A percentile compares a stretch with the other conserved stretches of the same genome.
Evolutionary conservation across 1,140 invertebrate species (phyloP).

Genomic region (Drosophila pandora): DNA sequence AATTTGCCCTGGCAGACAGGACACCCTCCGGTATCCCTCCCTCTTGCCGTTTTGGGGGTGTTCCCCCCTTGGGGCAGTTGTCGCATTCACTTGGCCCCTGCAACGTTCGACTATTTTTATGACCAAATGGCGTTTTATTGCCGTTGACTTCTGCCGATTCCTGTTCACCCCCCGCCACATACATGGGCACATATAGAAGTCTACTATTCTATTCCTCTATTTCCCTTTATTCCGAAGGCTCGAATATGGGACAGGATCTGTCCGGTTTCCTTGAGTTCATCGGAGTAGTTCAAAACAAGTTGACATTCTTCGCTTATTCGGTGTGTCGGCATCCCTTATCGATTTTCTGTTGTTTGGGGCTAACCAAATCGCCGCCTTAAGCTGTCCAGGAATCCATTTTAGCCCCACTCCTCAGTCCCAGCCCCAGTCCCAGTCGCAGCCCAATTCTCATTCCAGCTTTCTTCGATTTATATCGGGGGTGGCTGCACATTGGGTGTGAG

Average conservation of each 20-base stretch:
- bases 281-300: conserved; percentile 75
- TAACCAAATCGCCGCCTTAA: conserved; percentile 76
- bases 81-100: conserved; percentile 54
- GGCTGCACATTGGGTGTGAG: conserved; percentile 48
- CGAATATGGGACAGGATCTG: conserved; percentile 40
- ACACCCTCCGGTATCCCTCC: conserved; percentile 1
- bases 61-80: conserved; percentile 46
- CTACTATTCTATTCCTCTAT: conserved; percentile 35
- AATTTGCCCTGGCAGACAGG: conserved; percentile 76
- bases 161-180: conserved; percentile 26
- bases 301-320: conserved; percentile 58
- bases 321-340: conserved; percentile 57
- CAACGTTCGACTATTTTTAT: conserved; percentile 80
- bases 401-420: neutral
- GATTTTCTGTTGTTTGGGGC: conserved; percentile 65
- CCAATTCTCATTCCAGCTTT: neutral
- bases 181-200: conserved; percentile 7
- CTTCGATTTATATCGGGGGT: conserved; percentile 63
- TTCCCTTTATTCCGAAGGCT: conserved; percentile 3
- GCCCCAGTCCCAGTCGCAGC: too few species aligned
- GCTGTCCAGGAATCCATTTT: conserved; percentile 68
- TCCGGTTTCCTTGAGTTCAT: conserved; percentile 11
- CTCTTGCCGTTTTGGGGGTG: conserved; percentile 10
- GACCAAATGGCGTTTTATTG: conserved; percentile 81
- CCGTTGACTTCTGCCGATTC: conserved; percentile 58